phyloP scores from a whole-genome alignment of 2,113 vertebrate species.

The Hippotragus niger region DNA sequence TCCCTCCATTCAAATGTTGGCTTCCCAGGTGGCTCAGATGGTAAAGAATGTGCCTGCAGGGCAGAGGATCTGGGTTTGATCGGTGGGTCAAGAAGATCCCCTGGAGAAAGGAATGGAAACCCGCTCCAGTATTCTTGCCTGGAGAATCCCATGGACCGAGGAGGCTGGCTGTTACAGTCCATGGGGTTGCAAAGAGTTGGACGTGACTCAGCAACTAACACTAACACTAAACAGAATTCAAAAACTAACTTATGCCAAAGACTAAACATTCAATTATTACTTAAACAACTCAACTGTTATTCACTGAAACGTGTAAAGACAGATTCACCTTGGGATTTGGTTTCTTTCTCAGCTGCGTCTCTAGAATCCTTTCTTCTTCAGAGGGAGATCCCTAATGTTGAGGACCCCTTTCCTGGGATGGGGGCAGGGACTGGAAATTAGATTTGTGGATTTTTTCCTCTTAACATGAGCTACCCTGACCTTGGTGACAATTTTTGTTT shows the following conservation, averaged over 20 bases:
- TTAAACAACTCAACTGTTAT: not conserved
- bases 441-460: not conserved
- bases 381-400: not conserved
- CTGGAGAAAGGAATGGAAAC: not conserved
- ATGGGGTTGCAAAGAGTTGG: not conserved
- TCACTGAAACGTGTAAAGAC: not conserved
- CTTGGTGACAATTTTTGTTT: not conserved
- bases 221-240: not conserved
- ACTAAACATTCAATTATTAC: not conserved
- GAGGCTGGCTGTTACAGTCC: not conserved
- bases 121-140: not conserved
- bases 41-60: not conserved
- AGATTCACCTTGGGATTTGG: not conserved
- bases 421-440: not conserved
- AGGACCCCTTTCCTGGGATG: not conserved
- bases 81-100: not conserved
- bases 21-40: not conserved
- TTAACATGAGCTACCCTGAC: not conserved
- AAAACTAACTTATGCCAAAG: not conserved
- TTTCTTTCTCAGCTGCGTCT: not conserved
- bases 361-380: not conserved
- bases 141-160: not conserved
- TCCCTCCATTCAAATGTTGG: not conserved
- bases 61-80: not conserved
- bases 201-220: rapidly evolving